These are phyloP conservation scores for Anoplolepis gracilipes DNA, from an alignment of 1,140 invertebrate genomes.

Conservation along the genomic window DNA sequence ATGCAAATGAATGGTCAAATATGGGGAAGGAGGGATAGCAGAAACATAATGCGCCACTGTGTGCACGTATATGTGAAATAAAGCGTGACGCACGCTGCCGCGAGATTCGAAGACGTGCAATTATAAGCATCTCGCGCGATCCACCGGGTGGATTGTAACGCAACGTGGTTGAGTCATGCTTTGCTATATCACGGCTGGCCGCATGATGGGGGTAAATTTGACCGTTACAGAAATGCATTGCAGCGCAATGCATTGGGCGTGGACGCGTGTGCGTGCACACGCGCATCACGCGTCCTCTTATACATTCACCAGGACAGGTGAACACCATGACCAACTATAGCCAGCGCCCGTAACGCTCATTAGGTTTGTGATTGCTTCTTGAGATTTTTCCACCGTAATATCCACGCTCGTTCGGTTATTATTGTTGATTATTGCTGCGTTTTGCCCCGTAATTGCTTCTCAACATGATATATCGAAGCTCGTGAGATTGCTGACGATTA, in stretches of 20 bases:
- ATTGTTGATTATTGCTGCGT: constrained; percentile 14
- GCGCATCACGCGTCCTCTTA: constrained; percentile 3
- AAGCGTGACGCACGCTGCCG: not conserved
- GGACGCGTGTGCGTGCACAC: constrained; percentile 18
- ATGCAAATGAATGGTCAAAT: not conserved
- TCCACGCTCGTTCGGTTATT: not conserved
- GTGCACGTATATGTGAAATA: constrained; percentile 4
- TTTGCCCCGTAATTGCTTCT: constrained; percentile 2
- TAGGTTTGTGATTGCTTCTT: constrained; percentile 74
- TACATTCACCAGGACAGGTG: constrained; percentile 76
- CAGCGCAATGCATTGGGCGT: not conserved
- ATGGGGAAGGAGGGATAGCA: not conserved
- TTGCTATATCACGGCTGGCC: constrained; percentile 60
- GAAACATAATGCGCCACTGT: not conserved
- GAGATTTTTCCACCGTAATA: constrained; percentile 68
- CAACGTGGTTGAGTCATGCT: not conserved
- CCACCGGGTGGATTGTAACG: not conserved
- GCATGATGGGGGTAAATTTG: constrained; percentile 80
- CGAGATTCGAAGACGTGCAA: constrained; percentile 3
- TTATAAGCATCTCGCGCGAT: not conserved
- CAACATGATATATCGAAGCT: not conserved
- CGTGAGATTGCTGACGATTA: not conserved
- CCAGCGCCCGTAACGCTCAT: constrained; percentile 79
- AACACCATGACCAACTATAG: constrained; percentile 78
- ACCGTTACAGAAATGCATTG: constrained; percentile 80